A percentile compares a stretch with the other conserved stretches of the same genome.
These are phyloP conservation scores for Dastarcus helophoroides DNA, from an alignment of 2,888 invertebrate species.

Conservation along the genomic window DNA sequence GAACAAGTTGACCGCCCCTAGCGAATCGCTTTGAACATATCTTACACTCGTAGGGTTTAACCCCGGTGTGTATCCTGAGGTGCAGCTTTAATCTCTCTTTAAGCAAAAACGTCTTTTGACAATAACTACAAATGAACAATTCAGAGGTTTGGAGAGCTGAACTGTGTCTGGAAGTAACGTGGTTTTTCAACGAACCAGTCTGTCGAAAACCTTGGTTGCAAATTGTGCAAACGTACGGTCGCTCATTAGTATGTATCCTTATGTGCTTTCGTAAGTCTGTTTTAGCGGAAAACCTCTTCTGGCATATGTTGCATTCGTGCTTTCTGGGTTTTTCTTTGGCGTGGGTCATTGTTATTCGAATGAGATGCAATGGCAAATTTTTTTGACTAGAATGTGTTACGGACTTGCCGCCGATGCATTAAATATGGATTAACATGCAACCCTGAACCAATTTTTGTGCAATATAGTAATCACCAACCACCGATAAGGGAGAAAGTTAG, in stretches of 20 bases:
- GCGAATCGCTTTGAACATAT: slow-evolving; percentile 56
- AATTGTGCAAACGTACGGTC: slow-evolving; percentile 49
- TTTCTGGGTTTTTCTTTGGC: slow-evolving; percentile 35
- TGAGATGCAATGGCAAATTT: slow-evolving; percentile 13
- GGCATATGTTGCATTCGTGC: slow-evolving; percentile 50
- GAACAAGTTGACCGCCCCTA: slow-evolving; percentile 60
- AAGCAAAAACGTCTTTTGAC: slow-evolving; percentile 63
- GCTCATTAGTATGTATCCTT: slow-evolving; percentile 52
- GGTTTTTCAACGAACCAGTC: slow-evolving; percentile 52
- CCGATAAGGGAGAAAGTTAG: slow-evolving; percentile 25
- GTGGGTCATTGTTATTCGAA: slow-evolving; percentile 38
- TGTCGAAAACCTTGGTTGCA: slow-evolving; percentile 55
- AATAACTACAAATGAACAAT: slow-evolving; percentile 58
- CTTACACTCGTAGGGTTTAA: slow-evolving; percentile 53
- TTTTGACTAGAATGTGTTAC: slow-evolving; percentile 22
- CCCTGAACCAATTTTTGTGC: slow-evolving; percentile 27
- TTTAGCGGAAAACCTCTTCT: slow-evolving; percentile 50
- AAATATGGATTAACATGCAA: slow-evolving; percentile 23
- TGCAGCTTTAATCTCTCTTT: slow-evolving; percentile 66
- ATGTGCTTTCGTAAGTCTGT: slow-evolving; percentile 57
- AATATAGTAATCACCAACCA: slow-evolving; percentile 27
- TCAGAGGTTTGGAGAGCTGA: slow-evolving; percentile 31
- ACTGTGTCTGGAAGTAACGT: slow-evolving; percentile 46
- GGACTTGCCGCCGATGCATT: slow-evolving; percentile 9
- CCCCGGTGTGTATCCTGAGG: slow-evolving; percentile 60